Evolutionary conservation across 2,113 vertebrate genomes (phyloP), one percentile per base, ranked within the genome.

Genomic region (Rhinoderma darwinii): DNA sequence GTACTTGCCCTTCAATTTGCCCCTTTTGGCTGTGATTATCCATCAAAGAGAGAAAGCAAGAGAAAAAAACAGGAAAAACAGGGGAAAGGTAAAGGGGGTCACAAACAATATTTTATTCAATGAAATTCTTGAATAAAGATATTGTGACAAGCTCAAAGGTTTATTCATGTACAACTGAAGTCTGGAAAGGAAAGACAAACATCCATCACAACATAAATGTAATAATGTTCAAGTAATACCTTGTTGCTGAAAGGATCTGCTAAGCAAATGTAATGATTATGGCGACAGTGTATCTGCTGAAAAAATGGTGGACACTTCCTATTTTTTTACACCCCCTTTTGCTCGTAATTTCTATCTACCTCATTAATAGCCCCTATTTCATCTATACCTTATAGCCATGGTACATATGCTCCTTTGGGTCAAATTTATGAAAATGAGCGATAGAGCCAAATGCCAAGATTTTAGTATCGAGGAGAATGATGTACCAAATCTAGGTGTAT

Each of bases 31-130:
- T 97, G 88, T 37, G 83, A 89, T 91, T 92, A 94, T 94, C 95
- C 95, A 92, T 90, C 93, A 95, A 91, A 95, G 93, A 96, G 93
- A 94, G 95, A 95, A 95, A 93, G 95, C 94, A 94, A 86, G 93
- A 90, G 93, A 70, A 41, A 41, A 72, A 72, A 93, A 96, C 95
- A 95, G 92, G 94, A 94, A 91, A 93, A 93, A 95, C 89, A 94
- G 94, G 95, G 94, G 94, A 93, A 93, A 94, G 93, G 90, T 94
- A 94, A 94, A 92, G 74, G 94, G 93, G 93, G 89, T 94, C 94
- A 95, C 93, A 95, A 94, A 93, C 89, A 96, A 96, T 95, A 95
- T 96, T 96, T 96, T 96, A 95, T 96, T 95, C 95, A 96, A 94
- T 91, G 90, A 90, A 89, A 79, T 90, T 91, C 91, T 95, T 95